Base-by-base conservation (phyloP, 2,888 invertebrate species). In the Diarsia brunnea region DNA sequence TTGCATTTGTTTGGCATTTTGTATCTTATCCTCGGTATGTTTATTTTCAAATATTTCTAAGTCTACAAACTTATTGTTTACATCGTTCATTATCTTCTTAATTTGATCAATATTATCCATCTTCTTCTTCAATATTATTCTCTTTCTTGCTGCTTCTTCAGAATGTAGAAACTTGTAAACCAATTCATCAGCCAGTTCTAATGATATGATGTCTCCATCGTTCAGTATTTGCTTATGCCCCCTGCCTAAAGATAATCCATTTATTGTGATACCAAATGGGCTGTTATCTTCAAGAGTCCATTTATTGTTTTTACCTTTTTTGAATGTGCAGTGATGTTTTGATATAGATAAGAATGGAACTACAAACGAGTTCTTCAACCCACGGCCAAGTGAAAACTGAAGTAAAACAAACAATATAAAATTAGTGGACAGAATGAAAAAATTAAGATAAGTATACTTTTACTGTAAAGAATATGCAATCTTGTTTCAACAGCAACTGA, bases 331-430 rank as follows among this genome's bases (percentile, higher is more conserved):
- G 85, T 98, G 97, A 66, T 91, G 95, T 87, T 97, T 94, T 0
- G 98, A 98, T 89, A 98, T 97, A 12, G 93, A 86, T 53, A 97
- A 66, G 81, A 94, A 95, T 51, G 97, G 93, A 82, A 97, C 95
- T 24, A 97, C 94, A 73, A 95, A 93, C 31, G 97, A 95, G 84
- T 97, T 97, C 21, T 94, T 94, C 10, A 95, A 91, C 43, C 95
- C 95, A 76, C 98, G 94, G 12, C 97, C 98, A 80, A 97, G 92
- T 65, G 95, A 95, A 83, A 97, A 97, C 97, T 97, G 91, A 65
- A 85, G 75, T 14, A 69, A 65, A 75, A 67, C 5, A 66, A 64
- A 49, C 38, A 67, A 63, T 38, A n/a, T n/a, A 51, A 75, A 47
- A 49, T 27, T 38, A 60, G 19, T n/a, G 14, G 19, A n/a, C 4